Conservation (phyloP, 2,113 vertebrate genomes). For the Sus scrofa region T2T-Sscrofa CM000822.6:49615501-49616000, state of each 20-base stretch:
- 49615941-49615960: neutral
- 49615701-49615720: neutral
- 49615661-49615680: neutral
- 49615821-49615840: no score
- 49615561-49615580: neutral
- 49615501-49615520: neutral
- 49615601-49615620: neutral
- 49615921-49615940: neutral
- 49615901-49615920: no score
- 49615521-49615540: neutral
- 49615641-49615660: neutral
- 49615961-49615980: neutral
- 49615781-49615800: neutral
- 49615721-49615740: neutral
- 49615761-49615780: neutral
- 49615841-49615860: no score
- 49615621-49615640: neutral
- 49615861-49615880: no score
- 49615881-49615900: no score
- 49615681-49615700: neutral
- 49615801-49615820: no score
- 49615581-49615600: constrained; percentile 8
- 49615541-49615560: constrained; percentile 8
- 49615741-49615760: neutral
- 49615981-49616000: neutral